A percentile compares a stretch with the other conserved stretches of the same genome.
Conservation (phyloP, 2,797 vertebrate species). For the Pipistrellus nathusii region DNA sequence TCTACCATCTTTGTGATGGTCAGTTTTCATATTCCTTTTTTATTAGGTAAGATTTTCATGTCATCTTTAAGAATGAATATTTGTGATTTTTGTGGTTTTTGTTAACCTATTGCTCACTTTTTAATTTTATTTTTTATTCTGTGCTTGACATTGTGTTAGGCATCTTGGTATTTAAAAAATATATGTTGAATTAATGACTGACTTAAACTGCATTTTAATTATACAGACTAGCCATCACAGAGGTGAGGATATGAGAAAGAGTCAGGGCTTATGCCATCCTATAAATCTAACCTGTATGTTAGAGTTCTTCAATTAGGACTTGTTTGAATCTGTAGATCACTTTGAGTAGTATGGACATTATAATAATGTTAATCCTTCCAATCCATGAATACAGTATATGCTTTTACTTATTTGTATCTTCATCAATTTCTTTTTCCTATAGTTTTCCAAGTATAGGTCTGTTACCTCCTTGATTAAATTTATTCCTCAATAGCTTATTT, state of each 20-base stretch:
- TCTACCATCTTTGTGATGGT: too few relatives aligned
- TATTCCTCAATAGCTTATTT: background rate
- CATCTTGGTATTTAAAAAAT: background rate
- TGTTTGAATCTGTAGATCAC: background rate
- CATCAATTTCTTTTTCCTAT: background rate
- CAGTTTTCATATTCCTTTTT: too few relatives aligned
- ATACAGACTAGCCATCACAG: background rate
- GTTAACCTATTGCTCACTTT: background rate
- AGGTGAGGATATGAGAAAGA: background rate
- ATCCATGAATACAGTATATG: background rate
- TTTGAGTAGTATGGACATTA: background rate
- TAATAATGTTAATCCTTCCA: background rate
- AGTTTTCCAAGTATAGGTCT: background rate
- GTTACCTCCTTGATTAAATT: background rate
- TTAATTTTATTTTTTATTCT: background rate
- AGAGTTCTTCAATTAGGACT: background rate
- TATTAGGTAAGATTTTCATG: background rate
- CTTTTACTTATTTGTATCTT: background rate
- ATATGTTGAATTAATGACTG: background rate
- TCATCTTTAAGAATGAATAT: background rate
- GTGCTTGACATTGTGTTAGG: background rate
- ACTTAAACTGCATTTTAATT: slow-evolving; percentile 8
- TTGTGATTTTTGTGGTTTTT: background rate
- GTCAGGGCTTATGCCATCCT: background rate
- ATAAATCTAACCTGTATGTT: background rate